Evolutionary conservation across 2,888 invertebrate species (phyloP), one percentile per base, ranked within the genome.

Genomic region (Philereme vetulata): DNA sequence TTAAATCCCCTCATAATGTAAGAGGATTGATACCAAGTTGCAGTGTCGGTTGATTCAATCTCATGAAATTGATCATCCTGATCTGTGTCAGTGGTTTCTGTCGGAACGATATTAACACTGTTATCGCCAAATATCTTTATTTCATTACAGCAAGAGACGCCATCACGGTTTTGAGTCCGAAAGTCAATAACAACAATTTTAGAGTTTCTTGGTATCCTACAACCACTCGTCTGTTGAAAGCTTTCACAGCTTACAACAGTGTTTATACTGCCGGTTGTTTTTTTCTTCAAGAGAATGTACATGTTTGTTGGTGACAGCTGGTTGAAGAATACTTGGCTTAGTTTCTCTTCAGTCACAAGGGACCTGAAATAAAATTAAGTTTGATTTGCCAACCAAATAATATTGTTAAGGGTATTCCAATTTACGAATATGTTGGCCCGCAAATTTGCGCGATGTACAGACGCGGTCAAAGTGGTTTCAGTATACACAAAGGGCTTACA

Each of bases 1-100:
- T 93, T 94, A 71, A 93, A 94, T 11, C 94, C 94, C 76, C 93
- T 93, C 81, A 94, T 85, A 35, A 91, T 79, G 77, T 90, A 88
- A 53, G 84, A 90, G 11, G 92, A 93, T 71, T 94, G 93, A 77
- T 89, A 93, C 94, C 94, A 94, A 53, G 78, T 80, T 7, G 72
- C 67, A 34, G 66, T 66, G 62, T 85, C 77, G 4, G 80, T 84
- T 1, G 87, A 87, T 70, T 90, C 87, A 61, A 90, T 89, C 71
- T 86, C 87, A 74, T 68, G 66, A 51, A 78, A 82, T 43, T 81
- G 72, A 50, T 77, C 69, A 56, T 74, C 71, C 38, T 77, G 63
- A 48, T 78, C 75, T 38, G 81, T 65, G 40, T 78, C 73, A 8
- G 58, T 65, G 47, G 11, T 49, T 21, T 35, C 35, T 11, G 48